phyloP scores from a whole-genome alignment of 2,113 vertebrate species.

The Sebastes fasciatus region DNA sequence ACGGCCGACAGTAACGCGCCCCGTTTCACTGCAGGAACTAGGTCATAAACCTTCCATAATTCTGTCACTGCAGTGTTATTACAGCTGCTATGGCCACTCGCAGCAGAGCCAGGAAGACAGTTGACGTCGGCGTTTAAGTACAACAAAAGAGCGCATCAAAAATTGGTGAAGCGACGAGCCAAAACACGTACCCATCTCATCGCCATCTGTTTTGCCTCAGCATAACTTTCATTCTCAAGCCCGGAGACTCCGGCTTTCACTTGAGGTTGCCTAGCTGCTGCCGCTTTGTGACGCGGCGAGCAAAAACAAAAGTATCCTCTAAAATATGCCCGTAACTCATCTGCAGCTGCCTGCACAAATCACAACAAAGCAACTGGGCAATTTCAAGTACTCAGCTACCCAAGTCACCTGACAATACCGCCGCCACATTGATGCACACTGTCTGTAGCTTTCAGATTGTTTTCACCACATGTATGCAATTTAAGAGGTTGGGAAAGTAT shows the following conservation, averaged over 20 bases:
- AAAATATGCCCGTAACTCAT: conserved; percentile 51
- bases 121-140: conserved; percentile 58
- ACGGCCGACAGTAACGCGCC: conserved; percentile 7
- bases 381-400: conserved; percentile 27
- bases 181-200: conserved; percentile 62
- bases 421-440: neutral
- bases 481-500: conserved; percentile 10
- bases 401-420: conserved; percentile 34
- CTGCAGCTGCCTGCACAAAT: conserved; percentile 54
- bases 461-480: conserved; percentile 17
- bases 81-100: conserved; percentile 72
- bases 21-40: conserved; percentile 47
- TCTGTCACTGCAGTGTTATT: conserved; percentile 65
- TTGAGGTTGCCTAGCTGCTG: conserved; percentile 48
- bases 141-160: conserved; percentile 59
- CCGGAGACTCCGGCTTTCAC: conserved; percentile 51
- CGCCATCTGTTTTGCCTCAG: conserved; percentile 71
- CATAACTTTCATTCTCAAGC: conserved; percentile 62
- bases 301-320: conserved; percentile 50
- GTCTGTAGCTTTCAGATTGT: conserved; percentile 3
- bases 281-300: conserved; percentile 52
- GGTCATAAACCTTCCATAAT: conserved; percentile 62
- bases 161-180: conserved; percentile 28
- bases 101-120: conserved; percentile 51
- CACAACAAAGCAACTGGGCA: conserved; percentile 22